A percentile compares a stretch with the other conserved stretches of the same genome.
Evolutionary conservation across 2,113 vertebrate genomes (phyloP).

Genomic region (Ptilonorhynchus violaceus): DNA sequence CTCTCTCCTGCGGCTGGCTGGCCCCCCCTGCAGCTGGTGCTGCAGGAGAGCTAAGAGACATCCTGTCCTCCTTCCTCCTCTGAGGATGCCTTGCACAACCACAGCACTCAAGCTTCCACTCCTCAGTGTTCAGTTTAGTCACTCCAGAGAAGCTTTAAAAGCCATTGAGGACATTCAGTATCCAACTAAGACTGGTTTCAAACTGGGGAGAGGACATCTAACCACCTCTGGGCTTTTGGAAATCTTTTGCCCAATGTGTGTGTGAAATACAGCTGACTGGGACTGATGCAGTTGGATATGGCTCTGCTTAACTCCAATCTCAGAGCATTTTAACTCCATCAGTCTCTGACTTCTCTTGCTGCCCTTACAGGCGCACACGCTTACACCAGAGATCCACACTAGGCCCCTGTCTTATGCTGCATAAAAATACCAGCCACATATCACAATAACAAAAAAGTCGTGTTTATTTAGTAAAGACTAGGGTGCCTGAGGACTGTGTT

Average conservation of each 20-base stretch:
- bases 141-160: neutral
- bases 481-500: neutral
- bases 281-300: accelerated
- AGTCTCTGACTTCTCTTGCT: neutral
- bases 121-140: neutral
- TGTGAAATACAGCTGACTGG: neutral
- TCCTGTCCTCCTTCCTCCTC: neutral
- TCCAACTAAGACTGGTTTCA: neutral
- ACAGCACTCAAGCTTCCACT: neutral
- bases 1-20: neutral
- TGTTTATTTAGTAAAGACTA: neutral
- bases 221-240: neutral
- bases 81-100: neutral
- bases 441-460: neutral
- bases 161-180: neutral
- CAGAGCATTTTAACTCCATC: neutral
- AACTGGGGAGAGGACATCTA: neutral
- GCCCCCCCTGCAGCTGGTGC: neutral
- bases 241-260: accelerated
- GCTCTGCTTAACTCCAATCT: neutral
- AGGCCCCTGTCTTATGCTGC: neutral
- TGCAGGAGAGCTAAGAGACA: neutral
- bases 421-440: neutral
- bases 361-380: neutral
- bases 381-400: neutral